These are phyloP conservation scores for Tachuris rubrigastra DNA, from an alignment of 2,113 vertebrate genomes.

Conservation along the genomic window DNA sequence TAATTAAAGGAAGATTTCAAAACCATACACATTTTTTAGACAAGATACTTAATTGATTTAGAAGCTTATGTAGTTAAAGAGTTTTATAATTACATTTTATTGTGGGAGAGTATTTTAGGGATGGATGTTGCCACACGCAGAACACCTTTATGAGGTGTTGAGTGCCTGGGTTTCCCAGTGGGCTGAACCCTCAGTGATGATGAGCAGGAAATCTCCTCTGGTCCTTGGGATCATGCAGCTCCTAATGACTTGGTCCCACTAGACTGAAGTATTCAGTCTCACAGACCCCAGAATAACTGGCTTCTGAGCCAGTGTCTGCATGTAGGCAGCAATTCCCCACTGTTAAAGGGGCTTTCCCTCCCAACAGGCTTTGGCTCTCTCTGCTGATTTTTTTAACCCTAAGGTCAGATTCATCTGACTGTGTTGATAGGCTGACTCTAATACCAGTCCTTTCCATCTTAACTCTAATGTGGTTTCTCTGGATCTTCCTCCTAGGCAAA, in stretches of 20 bases:
- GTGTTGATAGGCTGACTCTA: background rate
- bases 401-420: background rate
- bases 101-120: background rate
- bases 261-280: background rate
- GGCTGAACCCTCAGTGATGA: background rate
- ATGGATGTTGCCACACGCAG: background rate
- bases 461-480: background rate
- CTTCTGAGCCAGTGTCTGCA: background rate
- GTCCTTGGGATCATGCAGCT: background rate
- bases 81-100: constrained; percentile 39
- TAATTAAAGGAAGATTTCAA: constrained; percentile 57
- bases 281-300: background rate
- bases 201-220: background rate
- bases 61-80: constrained; percentile 18
- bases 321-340: background rate
- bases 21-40: background rate
- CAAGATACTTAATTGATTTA: constrained; percentile 27
- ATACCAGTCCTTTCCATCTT: background rate
- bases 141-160: background rate
- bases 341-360: background rate
- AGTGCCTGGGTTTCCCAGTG: background rate
- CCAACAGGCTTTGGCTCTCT: background rate
- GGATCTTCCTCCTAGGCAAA: background rate
- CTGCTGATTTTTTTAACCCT: background rate
- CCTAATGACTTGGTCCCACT: background rate